Percentiles rank a stretch among this genome's conserved stretches.
Evolutionary conservation across 2,797 vertebrate species (phyloP).

Genomic region (Hafferia zeledoni): DNA sequence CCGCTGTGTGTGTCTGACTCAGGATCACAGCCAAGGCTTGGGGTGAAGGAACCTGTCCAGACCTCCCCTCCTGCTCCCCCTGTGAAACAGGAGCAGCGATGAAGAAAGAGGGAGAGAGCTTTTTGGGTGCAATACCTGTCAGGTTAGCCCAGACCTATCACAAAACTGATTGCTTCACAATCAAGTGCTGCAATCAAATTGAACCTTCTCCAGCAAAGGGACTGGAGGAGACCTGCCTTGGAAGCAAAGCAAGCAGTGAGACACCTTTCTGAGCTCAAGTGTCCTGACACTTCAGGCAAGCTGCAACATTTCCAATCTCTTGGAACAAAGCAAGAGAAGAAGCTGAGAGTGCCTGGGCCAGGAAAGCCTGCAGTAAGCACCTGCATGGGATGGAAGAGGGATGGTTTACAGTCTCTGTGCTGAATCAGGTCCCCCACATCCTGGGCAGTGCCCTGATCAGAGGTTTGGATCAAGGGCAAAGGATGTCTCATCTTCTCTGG

Average conservation of each 20-base stretch:
- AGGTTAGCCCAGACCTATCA: neutral
- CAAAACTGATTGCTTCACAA: neutral
- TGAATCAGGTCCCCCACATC: neutral
- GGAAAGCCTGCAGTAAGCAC: neutral
- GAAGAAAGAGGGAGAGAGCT: neutral
- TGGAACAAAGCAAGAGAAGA: neutral
- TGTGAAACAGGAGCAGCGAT: rapidly evolving
- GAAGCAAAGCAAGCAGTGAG: neutral
- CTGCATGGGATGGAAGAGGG: rapidly evolving
- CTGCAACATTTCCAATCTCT: neutral
- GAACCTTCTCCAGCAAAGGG: neutral
- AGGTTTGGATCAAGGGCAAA: neutral
- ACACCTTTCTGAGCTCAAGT: neutral
- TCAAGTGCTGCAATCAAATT: neutral
- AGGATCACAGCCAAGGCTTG: rapidly evolving
- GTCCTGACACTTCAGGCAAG: neutral
- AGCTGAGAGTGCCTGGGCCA: neutral
- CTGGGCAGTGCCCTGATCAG: neutral
- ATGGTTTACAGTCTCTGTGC: neutral
- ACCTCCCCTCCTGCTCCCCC: neutral
- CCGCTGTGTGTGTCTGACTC: neutral
- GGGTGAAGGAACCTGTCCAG: neutral
- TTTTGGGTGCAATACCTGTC: neutral
- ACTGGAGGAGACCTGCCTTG: neutral
- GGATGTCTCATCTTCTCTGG: neutral